phyloP scores from a whole-genome alignment of 2,113 vertebrate genomes.

The Mirza zaza region DNA sequence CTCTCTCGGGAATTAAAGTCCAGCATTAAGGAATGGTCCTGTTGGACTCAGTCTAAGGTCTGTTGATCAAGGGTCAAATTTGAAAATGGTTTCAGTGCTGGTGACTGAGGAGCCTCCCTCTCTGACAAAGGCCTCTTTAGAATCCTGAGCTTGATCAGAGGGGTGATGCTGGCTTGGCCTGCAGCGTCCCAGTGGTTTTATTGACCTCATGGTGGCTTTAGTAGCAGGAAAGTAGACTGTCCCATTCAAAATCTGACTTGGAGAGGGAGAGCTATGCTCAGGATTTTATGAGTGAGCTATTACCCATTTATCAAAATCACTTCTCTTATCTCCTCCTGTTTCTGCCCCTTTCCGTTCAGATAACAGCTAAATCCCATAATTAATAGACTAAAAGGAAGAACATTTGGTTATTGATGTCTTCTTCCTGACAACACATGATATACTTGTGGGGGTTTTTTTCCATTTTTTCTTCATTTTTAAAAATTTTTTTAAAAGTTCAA shows the following conservation, averaged over 20 bases:
- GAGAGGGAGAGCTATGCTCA: neutral
- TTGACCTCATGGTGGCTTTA: fast-evolving
- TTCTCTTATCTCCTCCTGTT: neutral
- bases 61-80: neutral
- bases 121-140: neutral
- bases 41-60: neutral
- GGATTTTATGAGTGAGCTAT: neutral
- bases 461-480: too few species aligned
- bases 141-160: neutral
- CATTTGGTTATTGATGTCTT: too few species aligned
- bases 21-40: fast-evolving
- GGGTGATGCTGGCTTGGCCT: neutral
- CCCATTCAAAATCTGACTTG: neutral
- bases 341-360: neutral
- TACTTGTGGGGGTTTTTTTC: too few species aligned
- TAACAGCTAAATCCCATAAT: neutral
- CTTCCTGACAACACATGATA: neutral
- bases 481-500: too few species aligned
- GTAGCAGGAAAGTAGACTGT: neutral
- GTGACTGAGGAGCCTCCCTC: neutral
- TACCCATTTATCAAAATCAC: neutral
- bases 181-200: too few species aligned
- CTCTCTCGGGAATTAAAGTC: neutral
- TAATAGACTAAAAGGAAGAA: neutral
- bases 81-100: neutral